phyloP scores from a whole-genome alignment of 2,888 invertebrate genomes.

The Phragmatobia fuliginosa region DNA sequence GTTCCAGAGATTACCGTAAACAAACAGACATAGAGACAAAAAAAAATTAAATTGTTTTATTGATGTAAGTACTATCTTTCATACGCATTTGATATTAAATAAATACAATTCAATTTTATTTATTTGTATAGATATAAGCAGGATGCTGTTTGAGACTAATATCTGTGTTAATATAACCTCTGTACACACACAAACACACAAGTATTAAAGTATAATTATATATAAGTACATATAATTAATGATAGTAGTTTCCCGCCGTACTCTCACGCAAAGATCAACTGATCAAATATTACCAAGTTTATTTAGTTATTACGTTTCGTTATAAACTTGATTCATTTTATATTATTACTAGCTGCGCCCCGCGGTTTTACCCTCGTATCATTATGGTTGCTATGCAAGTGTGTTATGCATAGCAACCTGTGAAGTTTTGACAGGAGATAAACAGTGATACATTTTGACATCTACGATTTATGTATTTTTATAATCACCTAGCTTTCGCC shows the following conservation, averaged over 20 bases:
- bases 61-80: neutral
- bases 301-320: neutral
- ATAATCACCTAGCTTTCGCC: too few relatives aligned
- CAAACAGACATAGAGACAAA: too few relatives aligned
- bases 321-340: neutral
- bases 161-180: neutral
- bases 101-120: too few relatives aligned
- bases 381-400: too few relatives aligned
- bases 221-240: conserved; percentile 2
- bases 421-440: too few relatives aligned
- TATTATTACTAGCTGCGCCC: too few relatives aligned
- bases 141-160: neutral
- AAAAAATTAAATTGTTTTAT: too few relatives aligned
- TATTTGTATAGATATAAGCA: neutral
- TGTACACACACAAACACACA: neutral
- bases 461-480: too few relatives aligned
- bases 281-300: conserved; percentile 20
- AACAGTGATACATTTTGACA: too few relatives aligned
- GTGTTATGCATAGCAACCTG: too few relatives aligned
- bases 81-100: neutral
- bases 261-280: conserved; percentile 34
- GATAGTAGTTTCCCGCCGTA: conserved; percentile 29
- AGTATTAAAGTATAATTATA: neutral
- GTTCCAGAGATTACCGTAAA: too few relatives aligned
- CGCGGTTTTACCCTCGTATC: too few relatives aligned